A percentile compares a stretch with the other conserved stretches of the same genome.
Conservation (phyloP, 2,888 invertebrate genomes). For the Tyria jacobaeae region DNA sequence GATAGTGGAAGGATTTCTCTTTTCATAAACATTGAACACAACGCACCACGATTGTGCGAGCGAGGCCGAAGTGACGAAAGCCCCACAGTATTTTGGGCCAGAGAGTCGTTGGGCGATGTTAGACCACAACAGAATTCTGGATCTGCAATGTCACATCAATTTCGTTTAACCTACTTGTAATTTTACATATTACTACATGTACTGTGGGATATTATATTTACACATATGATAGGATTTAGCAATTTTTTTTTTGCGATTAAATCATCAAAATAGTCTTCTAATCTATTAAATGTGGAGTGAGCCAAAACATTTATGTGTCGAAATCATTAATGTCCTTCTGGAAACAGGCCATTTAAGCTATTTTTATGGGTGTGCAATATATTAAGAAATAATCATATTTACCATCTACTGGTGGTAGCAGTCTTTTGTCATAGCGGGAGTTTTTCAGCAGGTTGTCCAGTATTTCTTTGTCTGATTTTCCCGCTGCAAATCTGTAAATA, state of each 20-base stretch:
- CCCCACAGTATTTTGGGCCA: conserved; percentile 87
- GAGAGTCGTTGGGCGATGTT: conserved; percentile 92
- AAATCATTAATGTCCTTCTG: not conserved
- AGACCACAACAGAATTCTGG: conserved; percentile 96
- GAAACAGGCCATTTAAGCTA: not conserved
- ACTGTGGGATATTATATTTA: not conserved
- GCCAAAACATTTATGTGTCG: not conserved
- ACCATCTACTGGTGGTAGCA: conserved; percentile 96
- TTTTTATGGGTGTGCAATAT: not conserved
- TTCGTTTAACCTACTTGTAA: conserved; percentile 43
- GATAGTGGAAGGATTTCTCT: conserved; percentile 73
- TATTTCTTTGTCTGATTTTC: conserved; percentile 97
- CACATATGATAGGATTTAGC: not conserved
- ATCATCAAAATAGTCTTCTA: not conserved
- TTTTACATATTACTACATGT: not conserved
- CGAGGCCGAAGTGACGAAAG: conserved; percentile 83
- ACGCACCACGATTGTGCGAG: conserved; percentile 88
- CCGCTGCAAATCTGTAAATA: conserved; percentile 93
- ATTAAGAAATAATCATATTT: conserved; percentile 50
- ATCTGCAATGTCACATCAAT: conserved; percentile 90
- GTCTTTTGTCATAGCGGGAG: conserved; percentile 96
- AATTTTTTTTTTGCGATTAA: not conserved
- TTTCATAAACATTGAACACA: conserved; percentile 85
- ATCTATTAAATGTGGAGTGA: too few relatives aligned
- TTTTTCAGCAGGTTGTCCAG: conserved; percentile 95